Base-by-base conservation (phyloP, 2,888 invertebrate genomes). In the Atherix ibis region DNA sequence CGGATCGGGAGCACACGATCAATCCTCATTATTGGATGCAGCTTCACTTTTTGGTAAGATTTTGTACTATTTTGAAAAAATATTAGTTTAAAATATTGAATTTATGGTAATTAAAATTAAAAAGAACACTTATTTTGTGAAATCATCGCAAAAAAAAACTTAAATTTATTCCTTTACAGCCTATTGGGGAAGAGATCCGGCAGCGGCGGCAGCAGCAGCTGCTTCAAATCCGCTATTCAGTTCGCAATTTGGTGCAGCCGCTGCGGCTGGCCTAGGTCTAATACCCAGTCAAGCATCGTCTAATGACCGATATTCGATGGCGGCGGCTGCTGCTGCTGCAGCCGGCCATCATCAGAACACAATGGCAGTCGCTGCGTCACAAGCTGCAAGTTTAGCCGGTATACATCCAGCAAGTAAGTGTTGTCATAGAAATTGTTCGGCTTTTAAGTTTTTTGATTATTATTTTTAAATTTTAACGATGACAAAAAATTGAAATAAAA, bases 351-450 rank as follows among this genome's bases (percentile, higher is more conserved):
- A 69, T 65, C 74, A 74, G 44, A 73, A 73, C 47, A 81, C 83
- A 36, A 71, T 84, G 52, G 81, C 82, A 44, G 83, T 82, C 47
- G 83, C 83, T 33, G 84, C 83, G 44, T 82, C 80, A 55, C 84
- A 84, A 62, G 84, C 84, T 25, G 83, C 83, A 35, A 81, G 80
- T 51, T 66, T 84, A 49, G 61, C 61, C 44, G 82, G 83, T 44
- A 66, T 82, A 51, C 74, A 74, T 51, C 78, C 79, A 38, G 71
- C 77, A 51, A 78, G 77, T 78, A 54, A 60, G 37, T 22, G 22
- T n/a, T n/a, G n/a, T n/a, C n/a, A n/a, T n/a, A n/a, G n/a, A n/a
- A n/a, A n/a, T n/a, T n/a, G n/a, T n/a, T n/a, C n/a, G n/a, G n/a
- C n/a, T n/a, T n/a, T n/a, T n/a, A n/a, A n/a, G n/a, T n/a, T 39